Percentiles rank a stretch among this genome's conserved stretches.
Conservation (phyloP, 2,113 vertebrate genomes). For the Lamprotornis superbus region DNA sequence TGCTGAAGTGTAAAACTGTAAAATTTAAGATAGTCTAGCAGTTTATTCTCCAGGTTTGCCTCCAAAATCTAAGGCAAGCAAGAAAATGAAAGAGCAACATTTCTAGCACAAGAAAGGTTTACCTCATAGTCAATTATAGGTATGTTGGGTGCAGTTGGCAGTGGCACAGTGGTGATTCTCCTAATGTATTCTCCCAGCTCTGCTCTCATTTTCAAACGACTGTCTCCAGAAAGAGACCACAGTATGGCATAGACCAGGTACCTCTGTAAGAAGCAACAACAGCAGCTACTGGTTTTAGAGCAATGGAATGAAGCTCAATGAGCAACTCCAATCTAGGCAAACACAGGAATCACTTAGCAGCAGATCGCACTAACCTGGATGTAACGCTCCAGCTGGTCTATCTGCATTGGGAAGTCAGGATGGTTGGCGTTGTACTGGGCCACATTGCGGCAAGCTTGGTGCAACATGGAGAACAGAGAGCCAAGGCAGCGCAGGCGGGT, state of each 20-base stretch:
- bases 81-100: background rate
- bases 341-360: background rate
- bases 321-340: background rate
- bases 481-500: constrained; percentile 94
- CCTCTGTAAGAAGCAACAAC: constrained; percentile 68
- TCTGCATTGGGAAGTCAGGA: constrained; percentile 96
- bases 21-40: background rate
- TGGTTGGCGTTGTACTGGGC: constrained; percentile 98
- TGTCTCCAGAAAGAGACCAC: constrained; percentile 97
- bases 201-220: constrained; percentile 93
- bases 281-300: background rate
- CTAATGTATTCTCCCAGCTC: constrained; percentile 97
- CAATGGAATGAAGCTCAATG: background rate
- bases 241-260: constrained; percentile 95
- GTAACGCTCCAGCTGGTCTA: constrained; percentile 94
- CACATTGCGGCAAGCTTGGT: constrained; percentile 96
- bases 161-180: constrained; percentile 92
- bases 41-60: background rate
- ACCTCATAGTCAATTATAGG: constrained; percentile 99
- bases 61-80: background rate
- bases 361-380: constrained; percentile 80
- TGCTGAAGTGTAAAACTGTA: background rate
- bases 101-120: background rate
- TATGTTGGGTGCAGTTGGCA: constrained; percentile 92
- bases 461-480: constrained; percentile 96